These are phyloP conservation scores for Crocodylus rhombifer DNA, from an alignment of 2,797 vertebrate genomes.

Conservation along the genomic window DNA sequence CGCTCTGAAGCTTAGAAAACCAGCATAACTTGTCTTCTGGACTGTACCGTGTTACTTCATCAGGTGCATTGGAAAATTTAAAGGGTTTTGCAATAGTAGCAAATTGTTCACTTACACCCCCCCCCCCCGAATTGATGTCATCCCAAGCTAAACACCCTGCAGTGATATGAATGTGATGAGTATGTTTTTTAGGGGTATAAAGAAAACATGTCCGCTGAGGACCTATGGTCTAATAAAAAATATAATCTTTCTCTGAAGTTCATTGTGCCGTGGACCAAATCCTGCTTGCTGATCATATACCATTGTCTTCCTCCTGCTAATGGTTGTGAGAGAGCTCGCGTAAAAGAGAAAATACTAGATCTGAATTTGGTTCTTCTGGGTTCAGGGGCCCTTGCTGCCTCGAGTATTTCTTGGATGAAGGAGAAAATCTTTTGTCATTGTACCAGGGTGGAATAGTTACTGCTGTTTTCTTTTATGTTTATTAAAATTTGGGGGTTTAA, in stretches of 20 bases:
- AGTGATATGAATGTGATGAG: not conserved
- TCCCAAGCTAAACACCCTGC: not conserved
- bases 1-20: not conserved
- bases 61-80: not conserved
- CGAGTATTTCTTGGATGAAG: slow-evolving; percentile 25
- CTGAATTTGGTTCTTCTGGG: too few species aligned
- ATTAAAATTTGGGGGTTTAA: slow-evolving; percentile 46
- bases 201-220: not conserved
- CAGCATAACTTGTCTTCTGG: rapidly evolving
- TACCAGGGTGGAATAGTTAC: slow-evolving; percentile 29
- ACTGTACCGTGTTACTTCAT: not conserved
- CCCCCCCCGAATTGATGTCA: too few species aligned
- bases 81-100: rapidly evolving
- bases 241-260: not conserved
- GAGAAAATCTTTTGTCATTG: slow-evolving; percentile 25
- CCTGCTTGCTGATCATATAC: not conserved
- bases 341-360: not conserved
- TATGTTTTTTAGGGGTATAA: not conserved
- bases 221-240: not conserved
- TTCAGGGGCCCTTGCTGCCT: not conserved
- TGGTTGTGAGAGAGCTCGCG: not conserved
- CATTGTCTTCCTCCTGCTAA: not conserved
- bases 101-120: not conserved
- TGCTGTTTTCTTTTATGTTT: slow-evolving; percentile 34
- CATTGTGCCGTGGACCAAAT: not conserved